Evolutionary conservation across 2,888 invertebrate genomes (phyloP).

Genomic region (Drosophila rubida): DNA sequence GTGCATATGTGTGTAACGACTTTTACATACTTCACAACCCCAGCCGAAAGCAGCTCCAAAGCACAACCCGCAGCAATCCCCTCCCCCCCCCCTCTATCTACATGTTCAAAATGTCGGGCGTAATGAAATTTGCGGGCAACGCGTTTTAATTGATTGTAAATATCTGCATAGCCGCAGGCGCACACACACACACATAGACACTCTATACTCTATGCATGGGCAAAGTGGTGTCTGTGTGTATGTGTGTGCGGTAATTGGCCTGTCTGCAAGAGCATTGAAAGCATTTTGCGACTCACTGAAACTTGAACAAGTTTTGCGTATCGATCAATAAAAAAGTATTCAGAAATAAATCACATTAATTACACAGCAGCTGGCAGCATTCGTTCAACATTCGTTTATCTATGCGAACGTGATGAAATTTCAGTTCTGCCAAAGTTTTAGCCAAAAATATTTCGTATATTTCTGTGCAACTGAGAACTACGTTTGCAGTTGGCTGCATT

Average conservation of each 20-base stretch:
- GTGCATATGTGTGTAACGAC: conserved; percentile 54
- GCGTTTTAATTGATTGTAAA: conserved; percentile 76
- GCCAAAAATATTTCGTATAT: conserved; percentile 7
- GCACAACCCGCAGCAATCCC: conserved; percentile 6
- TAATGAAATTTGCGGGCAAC: conserved; percentile 72
- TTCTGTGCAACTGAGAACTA: not conserved
- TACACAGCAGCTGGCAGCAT: conserved; percentile 40
- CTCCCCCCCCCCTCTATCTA: conserved; percentile 4
- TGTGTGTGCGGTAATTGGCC: conserved; percentile 33
- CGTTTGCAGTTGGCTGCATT: conserved; percentile 7
- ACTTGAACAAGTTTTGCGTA: conserved; percentile 44
- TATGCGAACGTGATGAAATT: conserved; percentile 34
- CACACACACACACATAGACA: not conserved
- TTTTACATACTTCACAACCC: conserved; percentile 65
- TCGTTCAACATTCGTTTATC: conserved; percentile 24
- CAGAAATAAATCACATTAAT: conserved; percentile 52
- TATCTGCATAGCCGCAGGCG: conserved; percentile 59
- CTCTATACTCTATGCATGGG: not conserved
- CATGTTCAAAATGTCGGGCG: conserved; percentile 36
- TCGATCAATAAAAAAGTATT: conserved; percentile 34
- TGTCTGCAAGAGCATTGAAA: conserved; percentile 31
- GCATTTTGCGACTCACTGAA: conserved; percentile 35
- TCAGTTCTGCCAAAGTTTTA: conserved; percentile 16
- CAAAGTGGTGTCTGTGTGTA: not conserved
- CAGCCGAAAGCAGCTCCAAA: conserved; percentile 25